Evolutionary conservation across 2,113 vertebrate genomes (phyloP).

Genomic region (Ceyx cyanopectus): DNA sequence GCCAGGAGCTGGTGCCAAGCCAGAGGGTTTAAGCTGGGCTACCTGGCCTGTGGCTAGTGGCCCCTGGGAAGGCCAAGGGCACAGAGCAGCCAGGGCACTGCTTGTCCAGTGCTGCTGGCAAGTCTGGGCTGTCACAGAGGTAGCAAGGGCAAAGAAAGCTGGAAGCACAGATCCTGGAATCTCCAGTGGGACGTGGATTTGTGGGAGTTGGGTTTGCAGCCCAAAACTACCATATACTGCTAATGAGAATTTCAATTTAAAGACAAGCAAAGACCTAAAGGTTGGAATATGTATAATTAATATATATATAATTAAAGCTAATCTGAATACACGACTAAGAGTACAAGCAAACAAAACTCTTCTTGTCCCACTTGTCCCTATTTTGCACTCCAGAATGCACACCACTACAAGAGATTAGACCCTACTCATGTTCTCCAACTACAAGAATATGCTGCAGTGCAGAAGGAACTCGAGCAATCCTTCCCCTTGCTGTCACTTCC

Average conservation of each 20-base stretch:
- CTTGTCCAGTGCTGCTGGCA: neutral
- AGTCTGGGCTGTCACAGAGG: neutral
- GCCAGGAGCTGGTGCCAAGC: neutral
- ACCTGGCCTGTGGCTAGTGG: accelerated
- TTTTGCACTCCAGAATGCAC: neutral
- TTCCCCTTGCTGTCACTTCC: neutral
- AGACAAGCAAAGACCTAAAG: neutral
- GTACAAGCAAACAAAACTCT: neutral
- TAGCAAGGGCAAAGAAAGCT: neutral
- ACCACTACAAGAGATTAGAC: neutral
- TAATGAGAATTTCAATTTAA: neutral
- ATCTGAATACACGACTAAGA: neutral
- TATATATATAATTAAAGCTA: neutral
- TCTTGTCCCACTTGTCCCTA: neutral
- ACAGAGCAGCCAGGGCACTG: neutral
- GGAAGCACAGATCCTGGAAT: neutral
- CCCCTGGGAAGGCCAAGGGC: neutral
- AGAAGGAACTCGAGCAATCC: neutral
- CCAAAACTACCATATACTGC: neutral
- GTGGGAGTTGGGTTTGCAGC: neutral
- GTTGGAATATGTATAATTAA: accelerated
- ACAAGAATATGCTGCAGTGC: neutral
- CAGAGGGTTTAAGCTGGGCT: neutral
- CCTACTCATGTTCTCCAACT: accelerated
- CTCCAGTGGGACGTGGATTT: neutral